Evolutionary conservation across 2,113 vertebrate genomes (phyloP), one percentile per base, ranked within the genome.

Genomic region (Lucifuga dentata): DNA sequence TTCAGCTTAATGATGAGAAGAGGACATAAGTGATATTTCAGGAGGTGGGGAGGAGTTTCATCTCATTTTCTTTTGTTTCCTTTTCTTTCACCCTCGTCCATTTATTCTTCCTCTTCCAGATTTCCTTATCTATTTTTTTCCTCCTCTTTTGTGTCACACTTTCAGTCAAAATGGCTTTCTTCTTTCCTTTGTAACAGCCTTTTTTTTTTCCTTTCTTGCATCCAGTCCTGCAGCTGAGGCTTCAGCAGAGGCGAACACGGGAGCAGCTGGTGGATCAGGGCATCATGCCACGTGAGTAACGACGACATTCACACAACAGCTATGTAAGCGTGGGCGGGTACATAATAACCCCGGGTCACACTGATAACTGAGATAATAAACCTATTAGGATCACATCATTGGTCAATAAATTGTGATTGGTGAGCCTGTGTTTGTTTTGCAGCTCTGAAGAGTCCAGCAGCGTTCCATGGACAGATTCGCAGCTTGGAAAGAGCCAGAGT

Each of bases 231-330:
- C 98, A 99, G 88, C 90, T 99, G 89, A 95, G 95, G 87, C 94
- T 99, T 10, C 97, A 98, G 53, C 97, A 98, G 49, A 93, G 98
- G 78, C 92, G 97, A 65, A 99, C 98, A 16, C 91, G 98, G 55
- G 98, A 99, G 71, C 96, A 99, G 81, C 95, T 99, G 81, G 96
- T 97, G 90, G 98, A 99, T 78, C 98, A 99, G 93, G 98, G 98
- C 95, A 99, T 99, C 95, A 99, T 99, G 98, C 97, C 98, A 92
- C 95, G 98, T 99, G 94, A 98, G 98, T 89, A 62, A 36, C 38
- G 52, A 4, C 19, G 16, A 46, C 56, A 35, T 38, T 41, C 44
- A 19, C 19, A 1, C 15, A 43, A 26, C 8, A 21, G 49, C 44
- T 49, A 29, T 12, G 33, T 62, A 5, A n/a, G 20, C 38, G 50